A percentile compares a stretch with the other conserved stretches of the same genome.
Conservation (phyloP, 2,113 vertebrate genomes). For the Coptodon rendalli region DNA sequence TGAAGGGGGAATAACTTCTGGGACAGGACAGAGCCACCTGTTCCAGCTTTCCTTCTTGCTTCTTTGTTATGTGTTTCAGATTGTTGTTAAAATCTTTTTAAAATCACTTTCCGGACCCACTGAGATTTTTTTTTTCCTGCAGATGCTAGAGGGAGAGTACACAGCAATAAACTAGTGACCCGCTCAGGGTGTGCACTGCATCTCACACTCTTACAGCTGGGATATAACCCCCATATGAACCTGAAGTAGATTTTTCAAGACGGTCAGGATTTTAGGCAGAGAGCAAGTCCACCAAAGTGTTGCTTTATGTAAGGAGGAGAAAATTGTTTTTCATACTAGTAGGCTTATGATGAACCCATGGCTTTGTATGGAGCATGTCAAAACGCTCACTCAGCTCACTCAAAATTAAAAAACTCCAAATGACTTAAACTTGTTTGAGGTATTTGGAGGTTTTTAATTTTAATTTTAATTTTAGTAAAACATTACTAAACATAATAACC, state of each 20-base stretch:
- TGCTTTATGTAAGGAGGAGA: not conserved
- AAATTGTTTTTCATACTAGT: not conserved
- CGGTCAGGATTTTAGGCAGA: not conserved
- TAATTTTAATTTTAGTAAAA: not conserved
- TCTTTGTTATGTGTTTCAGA: not conserved
- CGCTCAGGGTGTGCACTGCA: not conserved
- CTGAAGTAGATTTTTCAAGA: not conserved
- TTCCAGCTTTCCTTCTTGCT: not conserved
- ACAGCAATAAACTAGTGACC: not conserved
- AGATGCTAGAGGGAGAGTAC: not conserved
- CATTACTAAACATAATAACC: not conserved
- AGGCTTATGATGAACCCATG: not conserved
- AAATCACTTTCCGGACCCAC: fast-evolving
- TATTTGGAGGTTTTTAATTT: not conserved
- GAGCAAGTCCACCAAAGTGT: not conserved
- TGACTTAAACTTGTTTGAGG: not conserved
- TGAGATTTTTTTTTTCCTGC: not conserved
- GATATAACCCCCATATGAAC: not conserved
- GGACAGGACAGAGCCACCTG: not conserved
- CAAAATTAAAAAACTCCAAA: not conserved
- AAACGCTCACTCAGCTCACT: constrained; percentile 36
- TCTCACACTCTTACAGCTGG: not conserved
- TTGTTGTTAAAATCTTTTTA: not conserved
- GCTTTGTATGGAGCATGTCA: not conserved
- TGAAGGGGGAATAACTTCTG: not conserved